Base-by-base conservation (phyloP, 2,113 vertebrate genomes). In the Cacatua alba region DNA sequence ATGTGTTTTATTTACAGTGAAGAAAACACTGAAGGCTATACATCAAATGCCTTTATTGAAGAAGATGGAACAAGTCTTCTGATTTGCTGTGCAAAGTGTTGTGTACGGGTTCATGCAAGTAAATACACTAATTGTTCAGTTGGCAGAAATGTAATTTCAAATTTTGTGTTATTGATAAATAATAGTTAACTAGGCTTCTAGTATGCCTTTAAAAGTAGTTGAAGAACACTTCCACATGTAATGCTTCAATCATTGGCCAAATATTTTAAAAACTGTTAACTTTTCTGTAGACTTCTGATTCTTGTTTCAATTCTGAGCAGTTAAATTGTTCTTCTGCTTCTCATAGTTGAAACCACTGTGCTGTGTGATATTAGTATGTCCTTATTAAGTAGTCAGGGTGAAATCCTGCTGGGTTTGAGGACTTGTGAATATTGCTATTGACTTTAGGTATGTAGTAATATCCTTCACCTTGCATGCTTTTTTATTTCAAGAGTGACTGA, bases 1-100 rank as follows among this genome's bases (percentile, higher is more conserved):
- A 99, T 99, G 96, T 99, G 99, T 97, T 99, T 99, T 95, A 98
- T 98, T 76, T 99, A 99, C 97, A 98, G 99, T 43, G 99, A 99
- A 96, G 98, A 99, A 92, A 98, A 98, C 86, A 97, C 97, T 17
- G 98, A 98, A 86, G 98, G 98, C 93, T 98, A 97, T 84, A 98
- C 99, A 44, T 98, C 99, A 49, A 99, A 98, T 95, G 98, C 98
- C 64, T 98, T 99, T 60, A 97, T 99, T 69, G 98, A 99, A 97
- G 99, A 99, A 81, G 99, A 99, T 92, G 99, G 99, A 96, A 99
- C 98, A 95, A 99, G 99, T 93, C 98, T 98, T 79, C 98, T 99
- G 33, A 98, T 99, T 87, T 98, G 97, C 88, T 99, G 99, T 97
- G 97, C 97, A 72, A 98, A 98, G 80, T 99, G 99, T 97, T 98